Percentiles rank a stretch among this genome's conserved stretches.
phyloP scores from a whole-genome alignment of 2,113 vertebrate species.

The Albula goreensis region DNA sequence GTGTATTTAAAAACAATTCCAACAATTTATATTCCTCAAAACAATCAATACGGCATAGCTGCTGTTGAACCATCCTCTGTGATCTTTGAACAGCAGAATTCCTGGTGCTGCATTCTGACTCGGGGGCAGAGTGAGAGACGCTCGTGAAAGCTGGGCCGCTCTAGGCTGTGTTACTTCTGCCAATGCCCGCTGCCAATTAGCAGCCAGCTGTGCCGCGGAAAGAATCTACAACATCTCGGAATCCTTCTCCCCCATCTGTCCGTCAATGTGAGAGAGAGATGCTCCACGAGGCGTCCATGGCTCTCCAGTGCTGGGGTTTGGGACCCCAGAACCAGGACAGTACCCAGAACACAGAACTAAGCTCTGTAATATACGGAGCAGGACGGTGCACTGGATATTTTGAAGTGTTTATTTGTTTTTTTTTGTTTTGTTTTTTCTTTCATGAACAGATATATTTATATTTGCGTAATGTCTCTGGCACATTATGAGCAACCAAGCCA shows the following conservation, averaged over 20 bases:
- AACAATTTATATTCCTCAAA: slow-evolving; percentile 24
- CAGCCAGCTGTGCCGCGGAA: slow-evolving; percentile 41
- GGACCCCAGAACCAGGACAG: slow-evolving; percentile 38
- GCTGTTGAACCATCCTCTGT: slow-evolving; percentile 23
- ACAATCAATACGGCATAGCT: slow-evolving; percentile 39
- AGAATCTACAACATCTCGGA: slow-evolving; percentile 36
- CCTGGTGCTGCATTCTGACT: slow-evolving; percentile 28
- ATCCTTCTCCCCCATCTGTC: slow-evolving; percentile 39
- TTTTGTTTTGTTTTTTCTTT: neutral
- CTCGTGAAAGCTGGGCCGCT: slow-evolving; percentile 23
- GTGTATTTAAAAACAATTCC: slow-evolving; percentile 32
- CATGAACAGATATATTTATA: neutral
- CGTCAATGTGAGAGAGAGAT: slow-evolving; percentile 40
- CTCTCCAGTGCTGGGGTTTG: slow-evolving; percentile 38
- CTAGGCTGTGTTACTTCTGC: slow-evolving; percentile 39
- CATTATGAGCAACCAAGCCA: slow-evolving; percentile 50
- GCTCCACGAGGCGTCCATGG: slow-evolving; percentile 12
- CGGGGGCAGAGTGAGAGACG: slow-evolving; percentile 4
- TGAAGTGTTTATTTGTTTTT: neutral
- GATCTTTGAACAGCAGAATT: slow-evolving; percentile 23
- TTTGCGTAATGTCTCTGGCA: slow-evolving; percentile 27
- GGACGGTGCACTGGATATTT: neutral
- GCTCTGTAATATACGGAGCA: neutral
- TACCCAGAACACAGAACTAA: slow-evolving; percentile 46
- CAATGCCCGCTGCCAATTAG: slow-evolving; percentile 54